Evolutionary conservation across 2,113 vertebrate genomes (phyloP).

Genomic region (Sitta europaea): DNA sequence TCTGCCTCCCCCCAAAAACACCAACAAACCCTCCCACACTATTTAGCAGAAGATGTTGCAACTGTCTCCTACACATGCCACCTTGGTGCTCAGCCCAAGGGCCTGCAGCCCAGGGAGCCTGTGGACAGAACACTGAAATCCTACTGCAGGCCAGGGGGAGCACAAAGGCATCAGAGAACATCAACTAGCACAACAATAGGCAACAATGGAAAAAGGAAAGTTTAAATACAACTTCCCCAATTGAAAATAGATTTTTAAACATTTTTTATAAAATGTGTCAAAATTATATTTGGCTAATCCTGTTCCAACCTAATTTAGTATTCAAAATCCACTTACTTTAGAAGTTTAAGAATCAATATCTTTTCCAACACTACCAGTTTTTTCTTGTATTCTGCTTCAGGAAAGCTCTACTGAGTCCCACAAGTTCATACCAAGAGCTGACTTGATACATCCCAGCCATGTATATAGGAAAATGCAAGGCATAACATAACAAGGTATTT

Average conservation of each 20-base stretch:
- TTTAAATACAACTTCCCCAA: not conserved
- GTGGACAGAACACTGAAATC: not conserved
- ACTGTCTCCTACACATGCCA: not conserved
- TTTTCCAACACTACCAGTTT: not conserved
- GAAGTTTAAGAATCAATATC: not conserved
- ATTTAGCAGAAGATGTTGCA: not conserved
- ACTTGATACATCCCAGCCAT: not conserved
- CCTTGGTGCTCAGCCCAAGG: not conserved
- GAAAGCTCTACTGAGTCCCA: not conserved
- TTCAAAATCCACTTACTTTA: not conserved
- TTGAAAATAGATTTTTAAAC: not conserved
- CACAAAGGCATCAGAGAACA: not conserved
- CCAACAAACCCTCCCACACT: accelerated
- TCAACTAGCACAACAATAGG: not conserved
- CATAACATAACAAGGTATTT: not conserved
- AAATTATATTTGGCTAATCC: not conserved
- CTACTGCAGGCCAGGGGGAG: not conserved
- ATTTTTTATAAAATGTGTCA: not conserved
- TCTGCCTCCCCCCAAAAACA: not conserved
- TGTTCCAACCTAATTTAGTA: not conserved
- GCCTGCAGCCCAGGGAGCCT: not conserved
- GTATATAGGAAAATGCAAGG: not conserved
- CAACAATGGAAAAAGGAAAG: not conserved
- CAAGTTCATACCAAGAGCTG: not conserved
- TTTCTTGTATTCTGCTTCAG: not conserved